Evolutionary conservation across 2,113 vertebrate species (phyloP).

Genomic region (Chlamydotis undulata): DNA sequence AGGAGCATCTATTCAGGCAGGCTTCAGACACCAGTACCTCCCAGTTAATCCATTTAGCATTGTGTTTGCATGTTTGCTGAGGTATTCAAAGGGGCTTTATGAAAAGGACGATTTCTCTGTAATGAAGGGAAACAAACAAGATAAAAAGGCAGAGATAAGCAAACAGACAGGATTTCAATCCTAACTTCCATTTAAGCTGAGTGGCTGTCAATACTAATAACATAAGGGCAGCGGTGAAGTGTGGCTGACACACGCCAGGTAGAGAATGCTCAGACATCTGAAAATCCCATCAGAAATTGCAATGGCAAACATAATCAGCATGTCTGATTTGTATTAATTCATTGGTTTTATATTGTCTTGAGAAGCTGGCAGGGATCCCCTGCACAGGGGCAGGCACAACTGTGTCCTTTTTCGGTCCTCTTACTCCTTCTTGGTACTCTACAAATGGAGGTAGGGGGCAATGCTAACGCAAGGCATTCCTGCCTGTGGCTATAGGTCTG

Average conservation of each 20-base stretch:
- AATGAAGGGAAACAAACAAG: constrained; percentile 58
- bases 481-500: neutral
- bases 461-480: neutral
- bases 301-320: constrained; percentile 25
- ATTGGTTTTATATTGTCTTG: neutral
- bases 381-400: neutral
- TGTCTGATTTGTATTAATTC: constrained; percentile 52
- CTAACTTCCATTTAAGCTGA: constrained; percentile 61
- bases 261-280: constrained; percentile 36
- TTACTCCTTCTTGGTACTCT: neutral
- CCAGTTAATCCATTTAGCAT: constrained; percentile 45
- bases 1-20: neutral
- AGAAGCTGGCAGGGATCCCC: neutral
- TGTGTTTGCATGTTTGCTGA: constrained; percentile 32
- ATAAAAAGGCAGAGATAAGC: constrained; percentile 65
- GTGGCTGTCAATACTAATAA: constrained; percentile 66
- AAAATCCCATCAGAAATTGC: constrained; percentile 51
- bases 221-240: constrained; percentile 45
- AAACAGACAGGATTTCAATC: constrained; percentile 61
- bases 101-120: constrained; percentile 45
- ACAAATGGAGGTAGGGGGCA: neutral
- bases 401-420: neutral
- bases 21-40: neutral
- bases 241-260: constrained; percentile 14
- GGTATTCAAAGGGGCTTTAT: constrained; percentile 34